A percentile compares a stretch with the other conserved stretches of the same genome.
phyloP scores from a whole-genome alignment of 1,140 invertebrate species.

The Lordiphosa stackelbergi region DNA sequence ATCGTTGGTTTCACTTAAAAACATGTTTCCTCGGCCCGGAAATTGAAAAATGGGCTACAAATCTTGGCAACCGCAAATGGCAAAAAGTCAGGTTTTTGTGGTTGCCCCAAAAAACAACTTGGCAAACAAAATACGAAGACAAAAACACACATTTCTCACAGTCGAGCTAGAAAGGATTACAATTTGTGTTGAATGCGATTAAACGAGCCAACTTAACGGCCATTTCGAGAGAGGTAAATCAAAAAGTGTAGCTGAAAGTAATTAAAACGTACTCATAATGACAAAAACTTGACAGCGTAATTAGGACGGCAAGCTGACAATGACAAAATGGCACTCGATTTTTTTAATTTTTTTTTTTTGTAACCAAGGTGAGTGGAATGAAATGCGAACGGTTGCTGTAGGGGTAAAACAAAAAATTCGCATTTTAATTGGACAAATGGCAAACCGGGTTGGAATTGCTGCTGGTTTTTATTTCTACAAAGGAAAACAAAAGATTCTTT shows the following conservation, averaged over 20 bases:
- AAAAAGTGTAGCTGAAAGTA: constrained; percentile 42
- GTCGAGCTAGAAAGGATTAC: background rate
- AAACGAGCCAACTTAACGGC: constrained; percentile 9
- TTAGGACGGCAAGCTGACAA: constrained; percentile 47
- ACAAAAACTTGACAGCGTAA: constrained; percentile 57
- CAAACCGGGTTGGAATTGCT: too few relatives aligned
- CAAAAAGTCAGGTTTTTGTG: background rate
- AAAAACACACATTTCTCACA: constrained; percentile 21
- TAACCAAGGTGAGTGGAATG: too few relatives aligned
- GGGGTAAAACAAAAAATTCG: too few relatives aligned
- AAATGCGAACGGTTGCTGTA: too few relatives aligned
- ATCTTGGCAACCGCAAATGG: constrained; percentile 49
- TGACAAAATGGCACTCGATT: constrained; percentile 23
- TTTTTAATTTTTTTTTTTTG: too few relatives aligned
- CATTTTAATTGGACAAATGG: too few relatives aligned
- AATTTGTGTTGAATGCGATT: constrained; percentile 1
- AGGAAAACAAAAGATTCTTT: too few relatives aligned
- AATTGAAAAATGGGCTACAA: constrained; percentile 67
- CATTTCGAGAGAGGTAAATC: constrained; percentile 27
- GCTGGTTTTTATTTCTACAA: too few relatives aligned
- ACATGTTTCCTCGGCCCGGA: constrained; percentile 32
- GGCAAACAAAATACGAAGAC: constrained; percentile 36
- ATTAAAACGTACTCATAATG: constrained; percentile 68
- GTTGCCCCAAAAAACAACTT: constrained; percentile 14
- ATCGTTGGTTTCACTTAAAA: background rate